These are phyloP conservation scores for Hemibagrus guttatus DNA, from an alignment of 2,797 vertebrate genomes.

Conservation along the genomic window DNA sequence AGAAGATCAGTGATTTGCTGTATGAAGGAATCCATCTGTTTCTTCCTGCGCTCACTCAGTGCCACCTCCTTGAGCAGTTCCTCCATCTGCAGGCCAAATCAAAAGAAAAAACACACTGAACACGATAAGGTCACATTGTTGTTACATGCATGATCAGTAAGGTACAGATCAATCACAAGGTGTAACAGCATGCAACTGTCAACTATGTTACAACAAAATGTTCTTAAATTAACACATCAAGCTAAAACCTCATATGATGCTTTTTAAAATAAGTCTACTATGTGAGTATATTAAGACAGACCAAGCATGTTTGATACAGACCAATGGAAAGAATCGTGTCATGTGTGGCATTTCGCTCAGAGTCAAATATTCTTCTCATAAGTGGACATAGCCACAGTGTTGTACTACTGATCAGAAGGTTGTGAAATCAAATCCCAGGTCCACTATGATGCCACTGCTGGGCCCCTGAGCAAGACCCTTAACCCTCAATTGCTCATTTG, in stretches of 20 bases:
- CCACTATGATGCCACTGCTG: too few relatives aligned
- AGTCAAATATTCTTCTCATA: neutral
- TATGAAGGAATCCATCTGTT: conserved; percentile 82
- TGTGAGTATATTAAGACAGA: neutral
- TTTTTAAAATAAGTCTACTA: too few relatives aligned
- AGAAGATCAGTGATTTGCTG: conserved; percentile 78
- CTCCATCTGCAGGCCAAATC: conserved; percentile 79
- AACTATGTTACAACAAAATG: neutral
- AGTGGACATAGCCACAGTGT: too few relatives aligned
- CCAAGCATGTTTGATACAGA: neutral
- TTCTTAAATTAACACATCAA: neutral
- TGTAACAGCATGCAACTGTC: neutral
- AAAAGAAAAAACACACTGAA: neutral
- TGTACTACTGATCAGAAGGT: too few relatives aligned
- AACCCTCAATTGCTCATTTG: too few relatives aligned
- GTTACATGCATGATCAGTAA: neutral
- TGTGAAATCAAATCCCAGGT: too few relatives aligned
- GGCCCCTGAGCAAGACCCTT: too few relatives aligned
- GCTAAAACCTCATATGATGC: neutral
- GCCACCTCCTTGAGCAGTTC: conserved; percentile 91
- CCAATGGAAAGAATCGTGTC: neutral
- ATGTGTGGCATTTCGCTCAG: neutral
- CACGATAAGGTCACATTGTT: neutral
- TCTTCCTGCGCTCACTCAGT: conserved; percentile 84
- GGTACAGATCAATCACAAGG: neutral